Evolutionary conservation across 2,888 invertebrate genomes (phyloP), one percentile per base, ranked within the genome.

Genomic region (Phalangium opilio): DNA sequence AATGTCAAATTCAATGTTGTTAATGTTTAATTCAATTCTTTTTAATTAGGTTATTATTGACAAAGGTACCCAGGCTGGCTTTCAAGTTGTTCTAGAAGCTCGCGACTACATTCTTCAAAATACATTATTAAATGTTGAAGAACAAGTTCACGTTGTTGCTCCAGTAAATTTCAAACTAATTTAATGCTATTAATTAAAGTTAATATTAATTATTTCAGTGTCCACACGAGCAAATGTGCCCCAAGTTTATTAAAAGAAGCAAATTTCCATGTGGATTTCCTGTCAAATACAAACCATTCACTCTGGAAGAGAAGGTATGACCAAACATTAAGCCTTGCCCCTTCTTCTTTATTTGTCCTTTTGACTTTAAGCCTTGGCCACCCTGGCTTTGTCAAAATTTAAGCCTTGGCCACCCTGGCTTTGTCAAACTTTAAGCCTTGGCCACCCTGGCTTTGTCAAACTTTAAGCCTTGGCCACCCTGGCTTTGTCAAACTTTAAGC

Each of bases 51-150:
- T 93, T 12, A 70, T 93, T 3, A 75, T 87, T 0, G 91, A 93
- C 67, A 75, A 80, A 55, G 91, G 91, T 4, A 79, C 80, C 0
- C 77, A 76, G 53, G 78, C 81, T 36, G 91, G 89, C 2, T 89
- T 83, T 62, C 72, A 74, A 62, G 72, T 84, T 4, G 70, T 93
- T 0, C 79, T 81, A 56, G 90, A 95, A 70, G 83, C 83, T 0
- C 73, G 90, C 58, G 82, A 87, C 55, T 83, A 79, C 62, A 69
- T 95, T 32, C 65, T 87, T 2, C 73, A 75, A 62, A 62, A 75
- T 47, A 62, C 60, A 33, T 7, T 27, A 8, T 3, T 38, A 10
- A 18, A 38, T 3, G 2, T 17, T 10, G 38, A 38, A 14, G 38
- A 4, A 14, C 10, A 3, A 38, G 17, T 18, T 17, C 18, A 18